Evolutionary conservation across 2,888 invertebrate species (phyloP), one percentile per base, ranked within the genome.

Genomic region (Gerris lacustris): DNA sequence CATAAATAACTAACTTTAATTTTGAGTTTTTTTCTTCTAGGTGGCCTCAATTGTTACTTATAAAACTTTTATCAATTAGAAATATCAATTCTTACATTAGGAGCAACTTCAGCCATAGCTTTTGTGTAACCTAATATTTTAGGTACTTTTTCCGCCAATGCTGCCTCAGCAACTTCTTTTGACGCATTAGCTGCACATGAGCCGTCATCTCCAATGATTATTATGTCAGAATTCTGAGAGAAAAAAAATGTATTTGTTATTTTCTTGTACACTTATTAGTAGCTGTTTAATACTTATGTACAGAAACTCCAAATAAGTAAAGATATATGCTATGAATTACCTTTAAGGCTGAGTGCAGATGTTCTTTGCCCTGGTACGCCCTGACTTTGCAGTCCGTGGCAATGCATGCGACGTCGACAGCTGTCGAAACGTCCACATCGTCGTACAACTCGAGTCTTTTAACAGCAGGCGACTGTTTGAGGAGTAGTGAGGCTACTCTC

Each of bases 391-490:
- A 74, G 45, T 66, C 63, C 9, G 74, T 72, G 66, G 73, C 70
- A 44, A 73, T 73, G 18, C 63, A 6, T n/a, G 69, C 7, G 18
- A 74, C 45, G 11, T 73, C 74, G 6, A 70, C 44, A 7, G 72
- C 74, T 7, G 73, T 55, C 17, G 67, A 67, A 5, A 73, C 55
- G 67, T 73, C 71, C 6, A n/a, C 64, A 7, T 69, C 70, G 68
- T 74, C 74, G 67, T 73, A 74, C 9, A 74, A 70, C 44, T 67
- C 70, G 7, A 74, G 62, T 44, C 73, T 72, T 62, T 73, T 72
- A 43, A 74, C 63, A 55, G 66, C 47, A 15, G 67, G 72, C 7
- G 71, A 73, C 62, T 71, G 71, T 44, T 73, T 74, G 44, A 74
- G 55, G 9, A 74, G 67, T 7, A 73, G 43, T 7, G 73, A 72